phyloP scores from a whole-genome alignment of 2,888 invertebrate species.

The Hesperia comma region DNA sequence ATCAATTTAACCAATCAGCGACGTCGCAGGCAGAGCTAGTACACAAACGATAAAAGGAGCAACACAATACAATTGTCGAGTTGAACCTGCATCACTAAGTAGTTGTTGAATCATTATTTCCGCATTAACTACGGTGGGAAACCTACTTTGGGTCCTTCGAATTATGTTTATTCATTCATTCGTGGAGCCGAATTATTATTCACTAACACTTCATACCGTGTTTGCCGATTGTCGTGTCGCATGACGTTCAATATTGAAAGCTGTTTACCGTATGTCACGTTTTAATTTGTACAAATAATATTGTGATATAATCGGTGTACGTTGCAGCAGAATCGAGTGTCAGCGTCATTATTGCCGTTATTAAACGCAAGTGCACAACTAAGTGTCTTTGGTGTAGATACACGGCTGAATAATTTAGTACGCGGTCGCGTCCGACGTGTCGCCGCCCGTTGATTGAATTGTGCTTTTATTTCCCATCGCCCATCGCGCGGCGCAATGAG shows the following conservation, averaged over 20 bases:
- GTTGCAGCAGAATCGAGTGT: neutral
- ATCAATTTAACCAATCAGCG: too few species aligned
- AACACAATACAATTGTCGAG: constrained; percentile 8
- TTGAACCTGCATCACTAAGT: constrained; percentile 6
- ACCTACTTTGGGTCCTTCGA: constrained; percentile 20
- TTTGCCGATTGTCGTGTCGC: constrained; percentile 14
- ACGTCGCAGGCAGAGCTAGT: neutral
- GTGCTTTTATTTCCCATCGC: constrained; percentile 75
- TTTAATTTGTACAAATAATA: constrained; percentile 16
- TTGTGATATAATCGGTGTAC: constrained; percentile 1
- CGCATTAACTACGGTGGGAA: constrained; percentile 18
- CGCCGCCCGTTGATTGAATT: constrained; percentile 66
- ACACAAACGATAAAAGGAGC: neutral
- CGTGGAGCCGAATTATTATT: constrained; percentile 25
- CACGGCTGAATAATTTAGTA: constrained; percentile 26
- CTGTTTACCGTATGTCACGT: constrained; percentile 7
- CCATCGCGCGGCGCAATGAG: constrained; percentile 64
- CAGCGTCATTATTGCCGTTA: constrained; percentile 8
- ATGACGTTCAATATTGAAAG: neutral
- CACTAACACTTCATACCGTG: constrained; percentile 10
- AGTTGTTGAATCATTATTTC: constrained; percentile 18
- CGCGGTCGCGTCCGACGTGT: constrained; percentile 24
- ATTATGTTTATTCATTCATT: constrained; percentile 30
- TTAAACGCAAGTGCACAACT: constrained; percentile 9
- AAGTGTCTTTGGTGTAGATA: constrained; percentile 16